Evolutionary conservation across 2,113 vertebrate genomes (phyloP).

Genomic region (Amazona vittata): DNA sequence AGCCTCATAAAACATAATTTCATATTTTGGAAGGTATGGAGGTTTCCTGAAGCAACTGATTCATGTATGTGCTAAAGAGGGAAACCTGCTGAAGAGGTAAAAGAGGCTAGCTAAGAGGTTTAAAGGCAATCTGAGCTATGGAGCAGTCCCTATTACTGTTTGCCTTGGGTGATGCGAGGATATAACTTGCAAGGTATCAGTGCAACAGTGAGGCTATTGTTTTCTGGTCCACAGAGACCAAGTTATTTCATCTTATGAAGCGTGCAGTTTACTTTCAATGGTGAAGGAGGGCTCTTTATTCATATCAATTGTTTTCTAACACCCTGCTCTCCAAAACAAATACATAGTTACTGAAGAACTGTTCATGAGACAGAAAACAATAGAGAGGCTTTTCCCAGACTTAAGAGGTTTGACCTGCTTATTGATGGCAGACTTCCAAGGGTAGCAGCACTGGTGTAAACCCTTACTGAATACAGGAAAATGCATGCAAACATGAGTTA

Average conservation of each 20-base stretch:
- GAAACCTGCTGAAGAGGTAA: not conserved
- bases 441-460: constrained; percentile 32
- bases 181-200: constrained; percentile 9
- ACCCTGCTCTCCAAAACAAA: constrained; percentile 45
- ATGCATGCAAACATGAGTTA: not conserved
- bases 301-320: constrained; percentile 28
- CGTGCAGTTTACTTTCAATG: not conserved
- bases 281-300: constrained; percentile 20
- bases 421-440: constrained; percentile 46
- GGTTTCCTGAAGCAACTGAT: not conserved
- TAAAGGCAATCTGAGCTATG: not conserved
- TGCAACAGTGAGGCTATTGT: constrained; percentile 46
- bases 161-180: not conserved
- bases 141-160: not conserved
- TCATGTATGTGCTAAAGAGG: not conserved
- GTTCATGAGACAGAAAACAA: constrained; percentile 45
- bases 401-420: constrained; percentile 60
- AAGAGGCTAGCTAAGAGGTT: constrained; percentile 25
- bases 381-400: constrained; percentile 45
- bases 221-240: not conserved
- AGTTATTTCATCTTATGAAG: not conserved
- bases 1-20: not conserved
- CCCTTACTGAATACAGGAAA: constrained; percentile 16
- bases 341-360: not conserved
- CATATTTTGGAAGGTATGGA: not conserved